Percentiles rank a stretch among this genome's conserved stretches.
Evolutionary conservation across 1,140 invertebrate genomes (phyloP).

Genomic region (Hyles euphorbiae): DNA sequence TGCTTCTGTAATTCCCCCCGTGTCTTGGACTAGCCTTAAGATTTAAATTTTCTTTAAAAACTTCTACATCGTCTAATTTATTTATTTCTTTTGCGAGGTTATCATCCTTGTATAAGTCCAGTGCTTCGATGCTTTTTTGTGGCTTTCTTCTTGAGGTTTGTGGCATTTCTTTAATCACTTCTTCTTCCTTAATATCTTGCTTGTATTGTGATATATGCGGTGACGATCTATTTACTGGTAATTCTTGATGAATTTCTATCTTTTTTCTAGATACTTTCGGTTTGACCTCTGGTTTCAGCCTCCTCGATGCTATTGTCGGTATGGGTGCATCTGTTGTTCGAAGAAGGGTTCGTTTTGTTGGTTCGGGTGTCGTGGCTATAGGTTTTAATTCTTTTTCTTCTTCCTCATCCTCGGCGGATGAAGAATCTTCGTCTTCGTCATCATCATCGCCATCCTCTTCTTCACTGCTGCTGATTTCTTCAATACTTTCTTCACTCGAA

Average conservation of each 20-base stretch:
- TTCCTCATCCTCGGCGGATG: constrained; percentile 13
- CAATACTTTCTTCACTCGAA: constrained; percentile 23
- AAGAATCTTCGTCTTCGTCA: constrained; percentile 15
- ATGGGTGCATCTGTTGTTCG: constrained; percentile 48
- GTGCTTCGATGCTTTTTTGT: constrained; percentile 42
- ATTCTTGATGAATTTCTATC: constrained; percentile 62
- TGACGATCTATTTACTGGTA: constrained; percentile 46
- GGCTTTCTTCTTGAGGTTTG: constrained; percentile 31
- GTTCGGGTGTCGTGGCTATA: constrained; percentile 41
- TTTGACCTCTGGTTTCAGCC: constrained; percentile 27
- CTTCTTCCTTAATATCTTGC: constrained; percentile 67
- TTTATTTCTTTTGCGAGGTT: constrained; percentile 65
- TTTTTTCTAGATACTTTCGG: constrained; percentile 51
- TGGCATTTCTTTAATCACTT: constrained; percentile 63
- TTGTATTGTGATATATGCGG: constrained; percentile 56
- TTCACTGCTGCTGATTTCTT: constrained; percentile 27
- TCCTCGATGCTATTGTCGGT: constrained; percentile 37
- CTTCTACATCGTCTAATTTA: constrained; percentile 62
- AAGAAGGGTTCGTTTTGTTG: constrained; percentile 42
- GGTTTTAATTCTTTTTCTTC: constrained; percentile 16
- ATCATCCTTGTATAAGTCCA: constrained; percentile 64
- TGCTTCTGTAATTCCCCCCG: constrained; percentile 64
- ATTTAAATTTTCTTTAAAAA: constrained; percentile 58
- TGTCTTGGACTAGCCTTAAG: constrained; percentile 54
- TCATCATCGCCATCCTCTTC: constrained; percentile 24